Evolutionary conservation across 1,140 invertebrate genomes (phyloP), one percentile per base, ranked within the genome.

Genomic region (Trypoxylus dichotomus): DNA sequence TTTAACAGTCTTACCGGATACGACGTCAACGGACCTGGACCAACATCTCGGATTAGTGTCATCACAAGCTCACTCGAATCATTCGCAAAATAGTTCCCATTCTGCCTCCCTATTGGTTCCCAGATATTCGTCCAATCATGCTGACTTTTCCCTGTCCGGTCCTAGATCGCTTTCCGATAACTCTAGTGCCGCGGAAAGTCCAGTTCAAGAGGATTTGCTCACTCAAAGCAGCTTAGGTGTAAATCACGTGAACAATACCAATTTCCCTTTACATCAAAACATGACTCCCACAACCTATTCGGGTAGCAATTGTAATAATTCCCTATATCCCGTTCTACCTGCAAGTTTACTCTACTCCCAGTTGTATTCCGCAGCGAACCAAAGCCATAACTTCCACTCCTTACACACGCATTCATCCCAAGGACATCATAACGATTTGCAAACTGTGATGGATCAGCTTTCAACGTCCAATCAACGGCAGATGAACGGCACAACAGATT

Each of bases 271-370:
- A 24, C 88, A 88, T 32, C 89, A 90, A 79, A 86, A 86, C 77
- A 84, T 85, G 89, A 87, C 83, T 0, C 80, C 83, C 78, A 79
- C 78, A 73, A 79, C 79, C 42, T 90, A 90, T 79, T 85, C 88
- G 0, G 86, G 85, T 25, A 86, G 87, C 79, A 91, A 90, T 79
- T 92, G 89, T 83, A 92, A 92, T 83, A 91, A 92, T 79, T 92
- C 91, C 0, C 85, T 92, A 0, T 93, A 93, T 82, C 92, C 92
- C 0, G 92, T 94, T 0, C 85, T 95, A 54, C 93, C 94, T 0
- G 91, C 92, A 11, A 94, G 94, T 82, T 88, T 95, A 75, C 87
- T 96, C 6, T 95, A 96, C 86, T 94, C 94, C 15, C 94, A 95
- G 83, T 86, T 96, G 19, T 95, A 96, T 77, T 92, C 92, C 1